Evolutionary conservation across 2,113 vertebrate genomes (phyloP), one percentile per base, ranked within the genome.

Genomic region (Madoqua kirkii): DNA sequence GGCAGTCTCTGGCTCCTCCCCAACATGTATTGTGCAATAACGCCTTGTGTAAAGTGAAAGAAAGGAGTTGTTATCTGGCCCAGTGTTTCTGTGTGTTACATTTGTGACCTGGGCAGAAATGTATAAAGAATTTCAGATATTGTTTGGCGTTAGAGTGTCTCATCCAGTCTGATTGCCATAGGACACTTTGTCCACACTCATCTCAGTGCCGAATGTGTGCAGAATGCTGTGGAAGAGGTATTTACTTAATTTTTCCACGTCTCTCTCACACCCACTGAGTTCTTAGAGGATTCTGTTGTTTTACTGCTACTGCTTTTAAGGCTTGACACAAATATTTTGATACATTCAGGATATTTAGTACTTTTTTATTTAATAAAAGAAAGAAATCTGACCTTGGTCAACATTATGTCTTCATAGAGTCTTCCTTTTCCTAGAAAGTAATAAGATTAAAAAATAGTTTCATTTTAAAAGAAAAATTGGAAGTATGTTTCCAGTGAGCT

Each of bases 341-440:
- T 87, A 71, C 74, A 59, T 15, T 43, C 59, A 81, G 67, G 52
- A 21, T 82, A 81, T 67, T n/a, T n/a, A 82, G 40, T 57, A 43
- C 31, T 4, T n/a, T 43, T 59, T 50, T 79, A 17, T 79, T 50
- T 79, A 57, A 52, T 55, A 2, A 87, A 78, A 36, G 25, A 89
- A 62, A 16, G 50, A 60, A 52, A 25, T 50, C 55, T 85, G 55
- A 92, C 50, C 7, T 31, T 71, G 90, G n/a, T 25, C 6, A 45
- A 17, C 25, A 71, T 57, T 50, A 15, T 11, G 31, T 74, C 59
- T 93, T 90, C 31, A 48, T 36, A 85, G 31, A 62, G 31, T 91
- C 43, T 91, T 71, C 21, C 36, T 54, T 92, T 67, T 74, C 31
- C 13, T 90, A 62, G 52, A 76, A 86, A 93, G 52, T 76, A 84